Evolutionary conservation across 2,113 vertebrate genomes (phyloP).

Genomic region (Atherinomorus stipes): DNA sequence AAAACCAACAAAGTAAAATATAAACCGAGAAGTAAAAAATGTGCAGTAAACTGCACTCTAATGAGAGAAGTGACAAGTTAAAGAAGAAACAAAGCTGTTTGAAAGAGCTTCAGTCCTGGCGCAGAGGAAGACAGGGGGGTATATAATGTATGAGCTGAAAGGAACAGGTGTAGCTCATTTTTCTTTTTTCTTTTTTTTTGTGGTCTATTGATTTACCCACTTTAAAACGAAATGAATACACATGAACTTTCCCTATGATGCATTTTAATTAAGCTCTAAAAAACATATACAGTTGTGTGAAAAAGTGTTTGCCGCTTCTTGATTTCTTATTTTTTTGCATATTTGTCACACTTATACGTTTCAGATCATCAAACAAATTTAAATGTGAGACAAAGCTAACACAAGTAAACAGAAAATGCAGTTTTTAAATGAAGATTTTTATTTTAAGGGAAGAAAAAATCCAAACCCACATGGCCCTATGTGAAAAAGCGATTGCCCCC

Average conservation of each 20-base stretch:
- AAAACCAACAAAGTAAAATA: background rate
- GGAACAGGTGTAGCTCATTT: background rate
- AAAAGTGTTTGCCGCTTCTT: too few relatives aligned
- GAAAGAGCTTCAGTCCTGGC: background rate
- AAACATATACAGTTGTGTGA: too few relatives aligned
- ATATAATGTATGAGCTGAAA: background rate
- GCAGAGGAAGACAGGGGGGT: background rate
- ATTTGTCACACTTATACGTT: too few relatives aligned
- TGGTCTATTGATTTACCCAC: background rate
- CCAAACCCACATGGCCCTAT: too few relatives aligned
- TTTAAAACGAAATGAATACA: background rate
- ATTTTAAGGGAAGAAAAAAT: too few relatives aligned
- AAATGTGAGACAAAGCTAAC: too few relatives aligned
- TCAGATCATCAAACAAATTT: too few relatives aligned
- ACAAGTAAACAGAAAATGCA: too few relatives aligned
- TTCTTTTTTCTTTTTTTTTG: background rate
- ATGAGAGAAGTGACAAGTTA: background rate
- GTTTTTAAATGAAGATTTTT: too few relatives aligned
- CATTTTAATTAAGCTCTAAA: background rate
- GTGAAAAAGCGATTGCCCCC: too few relatives aligned
- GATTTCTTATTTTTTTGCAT: too few relatives aligned
- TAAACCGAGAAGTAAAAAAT: background rate
- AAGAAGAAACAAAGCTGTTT: conserved; percentile 3
- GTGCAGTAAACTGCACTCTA: background rate
- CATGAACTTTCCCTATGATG: too few relatives aligned